These are phyloP conservation scores for Erpobdella octoculata DNA, from an alignment of 2,888 invertebrate genomes.

Conservation along the genomic window DNA sequence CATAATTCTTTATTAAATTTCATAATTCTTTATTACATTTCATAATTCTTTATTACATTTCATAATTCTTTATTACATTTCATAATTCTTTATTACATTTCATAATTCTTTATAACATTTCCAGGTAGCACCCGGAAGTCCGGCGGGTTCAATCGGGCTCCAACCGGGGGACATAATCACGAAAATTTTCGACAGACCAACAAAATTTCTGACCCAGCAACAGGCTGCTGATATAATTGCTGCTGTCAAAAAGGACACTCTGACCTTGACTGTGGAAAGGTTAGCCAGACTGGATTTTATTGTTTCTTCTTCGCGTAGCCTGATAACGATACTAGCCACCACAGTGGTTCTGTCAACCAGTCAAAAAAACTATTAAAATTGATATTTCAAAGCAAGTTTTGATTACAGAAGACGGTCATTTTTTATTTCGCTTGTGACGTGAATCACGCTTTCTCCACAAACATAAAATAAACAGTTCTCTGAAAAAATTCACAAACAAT, in stretches of 20 bases:
- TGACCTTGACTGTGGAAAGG: constrained; percentile 37
- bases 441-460: too few relatives aligned
- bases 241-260: constrained; percentile 26
- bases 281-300: constrained; percentile 18
- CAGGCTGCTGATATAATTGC: constrained; percentile 32
- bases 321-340: background rate
- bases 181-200: constrained; percentile 33
- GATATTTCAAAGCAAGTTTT: too few relatives aligned
- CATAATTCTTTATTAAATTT: too few relatives aligned
- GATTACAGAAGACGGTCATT: too few relatives aligned
- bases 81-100: background rate
- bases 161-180: constrained; percentile 35
- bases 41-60: too few relatives aligned
- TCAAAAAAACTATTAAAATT: too few relatives aligned
- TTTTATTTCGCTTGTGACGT: too few relatives aligned
- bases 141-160: constrained; percentile 35
- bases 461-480: too few relatives aligned
- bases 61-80: too few relatives aligned
- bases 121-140: constrained; percentile 34
- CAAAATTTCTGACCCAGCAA: constrained; percentile 31
- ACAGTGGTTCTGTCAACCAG: too few relatives aligned
- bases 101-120: background rate
- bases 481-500: too few relatives aligned
- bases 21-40: background rate
- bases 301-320: background rate